Evolutionary conservation across 2,797 vertebrate species (phyloP).

Genomic region (Pseudopleuronectes americanus): DNA sequence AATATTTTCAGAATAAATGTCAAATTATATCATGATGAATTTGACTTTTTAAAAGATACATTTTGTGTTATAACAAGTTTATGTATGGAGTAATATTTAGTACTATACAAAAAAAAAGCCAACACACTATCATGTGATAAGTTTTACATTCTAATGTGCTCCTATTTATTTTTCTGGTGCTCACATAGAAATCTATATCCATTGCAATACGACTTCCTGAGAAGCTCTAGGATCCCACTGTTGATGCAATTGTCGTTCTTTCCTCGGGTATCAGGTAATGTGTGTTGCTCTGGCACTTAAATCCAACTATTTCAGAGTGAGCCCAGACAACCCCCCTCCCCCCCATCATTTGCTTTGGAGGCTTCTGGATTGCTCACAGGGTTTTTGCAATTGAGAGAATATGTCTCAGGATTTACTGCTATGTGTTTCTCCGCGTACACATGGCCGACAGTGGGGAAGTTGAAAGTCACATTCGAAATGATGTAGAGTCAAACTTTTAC

Average conservation of each 20-base stretch:
- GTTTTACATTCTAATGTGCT: too few species aligned
- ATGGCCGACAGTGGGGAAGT: slow-evolving; percentile 15
- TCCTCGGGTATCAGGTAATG: background rate
- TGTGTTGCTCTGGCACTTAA: slow-evolving; percentile 2
- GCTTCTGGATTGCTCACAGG: too few species aligned
- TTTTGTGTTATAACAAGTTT: too few species aligned
- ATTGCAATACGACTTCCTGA: background rate
- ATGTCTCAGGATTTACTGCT: slow-evolving; percentile 38
- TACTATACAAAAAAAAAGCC: too few species aligned
- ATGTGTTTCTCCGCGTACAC: slow-evolving; percentile 13
- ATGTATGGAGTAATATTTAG: too few species aligned
- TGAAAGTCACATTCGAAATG: slow-evolving; percentile 41
- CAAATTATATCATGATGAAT: too few species aligned
- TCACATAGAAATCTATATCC: too few species aligned
- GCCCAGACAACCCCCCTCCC: background rate
- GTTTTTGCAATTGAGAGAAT: slow-evolving; percentile 22
- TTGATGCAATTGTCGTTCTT: background rate
- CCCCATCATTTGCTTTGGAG: background rate
- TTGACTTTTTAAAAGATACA: too few species aligned
- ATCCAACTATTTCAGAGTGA: background rate
- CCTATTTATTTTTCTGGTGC: too few species aligned
- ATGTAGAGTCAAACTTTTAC: slow-evolving; percentile 54
- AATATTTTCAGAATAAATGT: too few species aligned
- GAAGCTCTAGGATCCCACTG: background rate
- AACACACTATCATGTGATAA: too few species aligned